Base-by-base conservation (phyloP, 2,888 invertebrate genomes). In the Polietes domitor region DNA sequence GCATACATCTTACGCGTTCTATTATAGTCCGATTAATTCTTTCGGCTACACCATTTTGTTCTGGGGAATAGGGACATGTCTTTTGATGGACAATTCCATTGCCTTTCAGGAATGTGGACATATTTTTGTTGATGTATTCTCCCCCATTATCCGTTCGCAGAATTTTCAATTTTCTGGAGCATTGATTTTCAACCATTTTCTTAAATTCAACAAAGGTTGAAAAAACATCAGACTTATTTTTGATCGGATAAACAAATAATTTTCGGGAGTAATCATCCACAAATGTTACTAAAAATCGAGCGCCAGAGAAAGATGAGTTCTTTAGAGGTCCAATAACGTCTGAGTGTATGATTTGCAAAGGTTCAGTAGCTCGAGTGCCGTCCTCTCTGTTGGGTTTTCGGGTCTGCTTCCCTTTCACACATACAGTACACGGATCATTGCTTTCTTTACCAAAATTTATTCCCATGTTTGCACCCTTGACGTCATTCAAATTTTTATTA, bases 251-350 rank as follows among this genome's bases (percentile, higher is more conserved):
- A 17, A 86, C 74, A 73, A 87, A 86, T 0, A 86, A 71, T 75
- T 82, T 87, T n/a, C 86, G 37, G 6, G 81, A 81, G 26, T 68
- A 86, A 82, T 91, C 90, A 87, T 92, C 92, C 73, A 90, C 88
- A 73, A 91, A 90, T 2, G 83, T 77, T 12, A 47, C 61, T 15
- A 61, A 15, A 28, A n/a, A 88, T 89, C 19, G 91, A 65, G 58
- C 91, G 85, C 4, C 90, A 89, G n/a, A 88, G 89, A 87, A 75
- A 0, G 91, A 92, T 43, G 79, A 72, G 5, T 82, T 84, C 78
- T 89, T 87, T 87, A 91, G 89, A 19, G 91, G 91, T 17, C 91
- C 91, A 85, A 90, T 90, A 2, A 91, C 82, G 86, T 92, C 91
- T 2, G 89, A 80, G 73, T 91, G 90, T 2, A 92, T 75, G 19